Conservation (phyloP, 2,888 invertebrate species). For the Quadroppia sp. region DNA sequence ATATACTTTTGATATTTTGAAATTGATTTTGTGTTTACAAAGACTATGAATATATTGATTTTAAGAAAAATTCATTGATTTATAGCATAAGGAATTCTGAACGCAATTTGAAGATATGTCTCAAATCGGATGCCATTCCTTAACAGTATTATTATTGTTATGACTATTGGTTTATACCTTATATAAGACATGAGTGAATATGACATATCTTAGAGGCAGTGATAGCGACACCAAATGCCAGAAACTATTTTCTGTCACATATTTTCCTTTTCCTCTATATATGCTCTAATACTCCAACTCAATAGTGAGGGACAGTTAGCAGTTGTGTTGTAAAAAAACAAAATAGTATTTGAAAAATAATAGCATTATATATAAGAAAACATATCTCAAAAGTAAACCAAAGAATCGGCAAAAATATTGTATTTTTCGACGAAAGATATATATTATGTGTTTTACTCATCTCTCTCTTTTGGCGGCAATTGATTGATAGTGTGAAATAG, state of each 20-base stretch:
- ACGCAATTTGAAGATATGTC: background rate
- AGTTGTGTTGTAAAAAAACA: background rate
- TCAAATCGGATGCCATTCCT: background rate
- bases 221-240: slow-evolving; percentile 28
- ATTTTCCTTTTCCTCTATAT: background rate
- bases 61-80: too few species aligned
- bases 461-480: too few species aligned
- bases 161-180: background rate
- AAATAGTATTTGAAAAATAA: background rate
- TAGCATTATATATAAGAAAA: background rate
- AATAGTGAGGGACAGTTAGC: background rate
- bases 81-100: background rate
- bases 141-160: background rate
- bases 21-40: too few species aligned
- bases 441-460: too few species aligned
- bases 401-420: background rate
- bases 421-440: too few species aligned
- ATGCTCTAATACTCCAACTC: background rate
- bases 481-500: slow-evolving; percentile 29
- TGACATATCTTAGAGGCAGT: slow-evolving; percentile 15
- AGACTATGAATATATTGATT: too few species aligned
- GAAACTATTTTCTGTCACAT: slow-evolving; percentile 23
- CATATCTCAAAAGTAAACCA: too few species aligned
- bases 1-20: too few species aligned
- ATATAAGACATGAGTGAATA: background rate